These are phyloP conservation scores for Drosophila melanica DNA, from an alignment of 1,140 invertebrate species.

Conservation along the genomic window DNA sequence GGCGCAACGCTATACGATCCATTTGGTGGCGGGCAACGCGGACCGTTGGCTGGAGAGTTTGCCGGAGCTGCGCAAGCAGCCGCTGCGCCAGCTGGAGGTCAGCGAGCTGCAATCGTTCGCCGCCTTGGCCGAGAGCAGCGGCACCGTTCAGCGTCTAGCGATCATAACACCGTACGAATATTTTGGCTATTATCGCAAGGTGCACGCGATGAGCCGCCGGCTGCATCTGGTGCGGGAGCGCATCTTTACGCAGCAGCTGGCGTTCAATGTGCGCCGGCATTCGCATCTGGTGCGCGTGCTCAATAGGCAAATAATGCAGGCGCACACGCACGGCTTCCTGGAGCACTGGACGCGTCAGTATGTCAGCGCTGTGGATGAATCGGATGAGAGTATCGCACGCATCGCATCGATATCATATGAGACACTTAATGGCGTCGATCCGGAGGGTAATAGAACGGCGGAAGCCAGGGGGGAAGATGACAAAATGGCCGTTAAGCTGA, in stretches of 20 bases:
- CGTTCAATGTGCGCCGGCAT: slow-evolving; percentile 68
- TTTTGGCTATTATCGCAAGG: slow-evolving; percentile 73
- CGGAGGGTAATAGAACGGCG: slow-evolving; percentile 22
- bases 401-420: slow-evolving; percentile 39
- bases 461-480: slow-evolving; percentile 10
- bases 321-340: slow-evolving; percentile 60
- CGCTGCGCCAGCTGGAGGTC: slow-evolving; percentile 40
- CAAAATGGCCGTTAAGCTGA: slow-evolving; percentile 3
- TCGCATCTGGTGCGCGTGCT: slow-evolving; percentile 67
- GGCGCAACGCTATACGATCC: slow-evolving; percentile 54
- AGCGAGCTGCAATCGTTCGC: slow-evolving; percentile 66
- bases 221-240: slow-evolving; percentile 69
- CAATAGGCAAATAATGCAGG: slow-evolving; percentile 59
- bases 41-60: slow-evolving; percentile 60
- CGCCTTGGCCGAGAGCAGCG: slow-evolving; percentile 46
- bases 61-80: slow-evolving; percentile 51
- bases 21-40: slow-evolving; percentile 55
- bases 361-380: slow-evolving; percentile 63
- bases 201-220: slow-evolving; percentile 57
- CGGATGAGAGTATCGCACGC: slow-evolving; percentile 54
- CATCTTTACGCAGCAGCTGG: slow-evolving; percentile 70
- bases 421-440: slow-evolving; percentile 24
- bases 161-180: slow-evolving; percentile 73
- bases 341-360: slow-evolving; percentile 70
- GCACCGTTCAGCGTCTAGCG: slow-evolving; percentile 45